phyloP scores from a whole-genome alignment of 2,113 vertebrate genomes.

The Microcebus jonahi region DNA sequence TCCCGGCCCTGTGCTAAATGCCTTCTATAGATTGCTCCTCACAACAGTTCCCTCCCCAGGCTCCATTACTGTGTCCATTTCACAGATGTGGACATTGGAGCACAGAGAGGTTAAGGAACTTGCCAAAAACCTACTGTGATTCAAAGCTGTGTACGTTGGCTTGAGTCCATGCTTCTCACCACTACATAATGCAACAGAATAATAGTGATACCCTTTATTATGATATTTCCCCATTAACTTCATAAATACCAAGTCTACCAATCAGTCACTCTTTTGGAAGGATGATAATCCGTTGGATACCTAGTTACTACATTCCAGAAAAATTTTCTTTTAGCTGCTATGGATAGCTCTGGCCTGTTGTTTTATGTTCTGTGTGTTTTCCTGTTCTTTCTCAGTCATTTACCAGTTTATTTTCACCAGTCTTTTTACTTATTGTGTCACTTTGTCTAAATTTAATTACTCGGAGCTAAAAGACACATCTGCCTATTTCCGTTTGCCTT shows the following conservation, averaged over 20 bases:
- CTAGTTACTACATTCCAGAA: not conserved
- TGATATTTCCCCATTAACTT: not conserved
- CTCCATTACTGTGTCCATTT: not conserved
- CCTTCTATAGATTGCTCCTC: accelerated
- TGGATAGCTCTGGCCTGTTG: not conserved
- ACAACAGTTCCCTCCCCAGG: accelerated
- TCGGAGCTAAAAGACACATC: not conserved
- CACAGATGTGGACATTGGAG: not conserved
- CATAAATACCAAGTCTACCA: not conserved
- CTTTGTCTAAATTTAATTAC: not conserved
- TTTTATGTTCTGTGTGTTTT: not conserved
- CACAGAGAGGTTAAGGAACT: not conserved
- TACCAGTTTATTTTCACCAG: not conserved
- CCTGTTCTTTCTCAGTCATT: not conserved
- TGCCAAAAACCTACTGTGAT: not conserved
- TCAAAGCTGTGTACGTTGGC: accelerated
- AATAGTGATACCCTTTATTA: not conserved
- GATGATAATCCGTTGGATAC: not conserved
- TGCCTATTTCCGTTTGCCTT: not conserved
- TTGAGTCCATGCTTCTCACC: not conserved
- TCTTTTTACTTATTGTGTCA: not conserved
- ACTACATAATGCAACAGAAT: not conserved
- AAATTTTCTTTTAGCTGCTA: accelerated
- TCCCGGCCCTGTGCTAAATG: not conserved
- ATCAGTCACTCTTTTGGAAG: not conserved